phyloP scores from a whole-genome alignment of 2,797 vertebrate genomes.

The Novumbra hubbsi region DNA sequence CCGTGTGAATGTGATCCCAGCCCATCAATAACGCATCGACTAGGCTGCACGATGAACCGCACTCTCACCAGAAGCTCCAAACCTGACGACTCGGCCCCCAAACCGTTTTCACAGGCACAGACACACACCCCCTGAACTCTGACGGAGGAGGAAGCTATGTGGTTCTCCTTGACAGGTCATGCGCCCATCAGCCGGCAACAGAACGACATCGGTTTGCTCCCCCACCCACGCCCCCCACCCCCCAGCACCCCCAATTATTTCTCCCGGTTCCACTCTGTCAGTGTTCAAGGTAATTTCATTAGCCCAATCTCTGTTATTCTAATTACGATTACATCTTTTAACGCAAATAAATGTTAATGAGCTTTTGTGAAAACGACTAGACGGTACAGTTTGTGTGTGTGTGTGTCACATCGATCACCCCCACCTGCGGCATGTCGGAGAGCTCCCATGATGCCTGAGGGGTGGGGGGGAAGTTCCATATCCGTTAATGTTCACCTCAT shows the following conservation, averaged over 20 bases:
- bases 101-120: no score
- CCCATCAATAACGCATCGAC: conserved; percentile 37
- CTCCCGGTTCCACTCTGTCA: conserved; percentile 55
- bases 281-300: conserved; percentile 68
- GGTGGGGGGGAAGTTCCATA: background rate
- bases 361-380: conserved; percentile 70
- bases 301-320: conserved; percentile 68
- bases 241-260: conserved; percentile 44
- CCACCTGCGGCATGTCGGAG: conserved; percentile 18
- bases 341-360: conserved; percentile 73
- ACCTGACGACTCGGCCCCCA: no score
- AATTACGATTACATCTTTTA: conserved; percentile 69
- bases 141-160: background rate
- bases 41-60: background rate
- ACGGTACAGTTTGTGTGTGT: conserved; percentile 71
- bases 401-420: conserved; percentile 35
- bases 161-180: conserved; percentile 62
- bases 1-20: conserved; percentile 22
- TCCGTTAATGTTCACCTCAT: background rate
- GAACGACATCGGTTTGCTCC: background rate
- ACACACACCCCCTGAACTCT: background rate
- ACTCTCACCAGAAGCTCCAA: background rate
- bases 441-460: conserved; percentile 11
- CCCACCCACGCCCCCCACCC: no score
- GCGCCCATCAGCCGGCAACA: conserved; percentile 45